Evolutionary conservation across 2,113 vertebrate genomes (phyloP).

Genomic region (Noturus placidus): DNA sequence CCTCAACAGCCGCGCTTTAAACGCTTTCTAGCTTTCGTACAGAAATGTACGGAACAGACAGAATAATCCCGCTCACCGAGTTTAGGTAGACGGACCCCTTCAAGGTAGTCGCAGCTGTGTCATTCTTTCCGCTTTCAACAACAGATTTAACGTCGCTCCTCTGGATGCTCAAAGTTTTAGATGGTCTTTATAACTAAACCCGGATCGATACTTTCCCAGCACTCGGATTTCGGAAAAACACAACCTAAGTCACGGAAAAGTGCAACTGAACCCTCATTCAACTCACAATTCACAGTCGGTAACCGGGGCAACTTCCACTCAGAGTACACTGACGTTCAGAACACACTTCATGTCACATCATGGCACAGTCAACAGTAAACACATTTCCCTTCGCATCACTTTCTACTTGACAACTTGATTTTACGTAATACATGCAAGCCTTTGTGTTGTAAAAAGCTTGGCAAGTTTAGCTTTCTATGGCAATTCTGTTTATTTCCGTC

Average conservation of each 20-base stretch:
- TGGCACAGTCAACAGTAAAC: neutral
- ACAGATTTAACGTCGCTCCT: neutral
- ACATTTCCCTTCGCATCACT: neutral
- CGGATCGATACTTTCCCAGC: neutral
- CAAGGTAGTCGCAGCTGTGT: neutral
- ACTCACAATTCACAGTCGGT: neutral
- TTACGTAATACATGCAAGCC: neutral
- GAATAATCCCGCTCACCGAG: neutral
- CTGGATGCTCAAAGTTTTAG: neutral
- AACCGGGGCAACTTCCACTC: neutral
- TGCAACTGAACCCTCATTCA: neutral
- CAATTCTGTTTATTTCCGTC: neutral
- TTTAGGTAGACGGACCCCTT: neutral
- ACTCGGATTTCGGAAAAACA: neutral
- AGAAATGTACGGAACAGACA: neutral
- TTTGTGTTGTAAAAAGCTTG: neutral
- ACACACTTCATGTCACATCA: neutral
- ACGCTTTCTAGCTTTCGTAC: neutral
- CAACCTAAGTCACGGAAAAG: neutral
- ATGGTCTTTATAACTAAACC: neutral
- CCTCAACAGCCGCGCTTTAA: neutral
- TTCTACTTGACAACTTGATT: neutral
- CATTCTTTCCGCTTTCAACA: neutral
- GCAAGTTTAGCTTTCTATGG: too few relatives aligned
- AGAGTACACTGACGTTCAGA: neutral